Base-by-base conservation (phyloP, 2,797 vertebrate genomes). In the Brachyalestes nurse region DNA sequence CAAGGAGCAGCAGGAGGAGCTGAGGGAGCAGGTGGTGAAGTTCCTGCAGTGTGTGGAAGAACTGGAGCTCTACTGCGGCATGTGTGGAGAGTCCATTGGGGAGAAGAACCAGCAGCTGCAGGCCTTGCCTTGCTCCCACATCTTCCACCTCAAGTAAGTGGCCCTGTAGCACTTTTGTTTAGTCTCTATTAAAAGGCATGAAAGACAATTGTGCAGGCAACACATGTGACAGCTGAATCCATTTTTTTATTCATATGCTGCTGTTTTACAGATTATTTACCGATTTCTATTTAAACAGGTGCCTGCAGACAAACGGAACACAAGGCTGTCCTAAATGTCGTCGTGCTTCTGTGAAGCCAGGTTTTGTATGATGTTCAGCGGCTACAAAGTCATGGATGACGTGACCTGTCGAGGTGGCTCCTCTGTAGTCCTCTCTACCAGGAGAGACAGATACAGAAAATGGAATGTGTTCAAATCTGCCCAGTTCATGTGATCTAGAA, bases 11-110 rank as follows among this genome's bases (percentile, higher is more conserved):
- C 96, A 98, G 89, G 93, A 86, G 0, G 95, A 97, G 90, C 87
- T 99, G 79, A 93, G 97, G 1, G 93, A 97, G 79, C 97, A 99
- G 0, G 97, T 99, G 5, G 98, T 99, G 85, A 97, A 97, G 91
- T 99, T 99, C 93, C 96, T 99, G 12, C 97, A 99, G 89, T 99
- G 97, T 0, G 97, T 99, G 69, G 98, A 99, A 92, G 98, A 99
- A 93, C 95, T 98, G 80, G 98, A 99, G 92, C 96, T 99, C 19
- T 99, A 99, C 93, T 99, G 98, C 1, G 98, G 97, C 89, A 96
- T 99, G 95, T 99, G 98, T 6, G 98, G 98, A 0, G 98, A 99
- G 92, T 97, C 98, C 88, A 97, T 99, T 0, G 98, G 98, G 55
- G 98, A 99, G 92, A 95, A 93, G 90, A 97, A 99, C 92, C 96